Base-by-base conservation (phyloP, 1,140 invertebrate species). In the Drosophila arawakana region DNA sequence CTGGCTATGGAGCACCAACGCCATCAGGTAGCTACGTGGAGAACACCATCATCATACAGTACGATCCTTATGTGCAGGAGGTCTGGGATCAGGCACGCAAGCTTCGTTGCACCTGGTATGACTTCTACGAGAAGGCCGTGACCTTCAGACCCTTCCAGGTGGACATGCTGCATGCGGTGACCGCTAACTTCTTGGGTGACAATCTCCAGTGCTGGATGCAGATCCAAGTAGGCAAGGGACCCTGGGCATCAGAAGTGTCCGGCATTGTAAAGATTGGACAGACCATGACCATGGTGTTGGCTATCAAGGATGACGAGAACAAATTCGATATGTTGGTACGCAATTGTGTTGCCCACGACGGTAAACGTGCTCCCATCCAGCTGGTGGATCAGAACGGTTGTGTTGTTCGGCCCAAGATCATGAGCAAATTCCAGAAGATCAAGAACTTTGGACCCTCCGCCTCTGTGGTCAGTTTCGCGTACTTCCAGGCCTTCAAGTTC, bases 401-500 rank as follows among this genome's bases (percentile, higher is more conserved):
- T 89, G 97, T 98, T 0, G 96, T 97, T 1, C 93, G 97, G 82
- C 97, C 97, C 3, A 98, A 98, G 92, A 97, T 98, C 65, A 98
- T 98, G 97, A 96, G 95, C 74, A 96, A 96, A 92, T 98, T 98
- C 95, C 97, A 98, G 78, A 98, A 98, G 93, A 97, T 98, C 72
- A 98, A 98, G 93, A 98, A 98, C 94, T 98, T 98, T 73, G 98
- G 97, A 0, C 96, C 97, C 0, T 97, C 97, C 30, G 98, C 98
- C 5, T 98, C 97, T 0, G 98, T 98, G 0, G 96, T 98, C 1
- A 97, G 97, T 54, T 98, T 98, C 88, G 97, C 98, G 2, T 98
- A 98, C 93, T 98, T 98, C 96, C 97, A 98, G 93, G 97, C 97
- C 1, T 98, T 98, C 93, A 98, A 98, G 93, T 98, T 98, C 95